phyloP scores from a whole-genome alignment of 2,888 invertebrate genomes.

The Ormyrus labotus region DNA sequence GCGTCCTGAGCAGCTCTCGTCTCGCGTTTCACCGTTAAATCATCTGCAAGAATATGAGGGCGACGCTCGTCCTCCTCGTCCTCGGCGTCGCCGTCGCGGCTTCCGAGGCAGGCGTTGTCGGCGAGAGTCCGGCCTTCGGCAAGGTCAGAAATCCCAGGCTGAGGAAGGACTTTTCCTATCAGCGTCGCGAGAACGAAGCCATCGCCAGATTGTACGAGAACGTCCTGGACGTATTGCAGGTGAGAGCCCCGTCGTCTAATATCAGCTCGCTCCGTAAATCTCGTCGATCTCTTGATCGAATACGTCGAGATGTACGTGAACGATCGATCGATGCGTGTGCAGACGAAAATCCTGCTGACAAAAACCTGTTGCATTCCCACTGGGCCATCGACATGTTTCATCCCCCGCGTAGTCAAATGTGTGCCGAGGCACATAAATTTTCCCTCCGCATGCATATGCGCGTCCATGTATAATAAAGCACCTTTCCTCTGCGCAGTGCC shows the following conservation, averaged over 20 bases:
- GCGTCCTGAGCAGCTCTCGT: neutral
- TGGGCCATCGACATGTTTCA: neutral
- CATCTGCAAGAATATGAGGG: too few species aligned
- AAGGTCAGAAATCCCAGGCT: neutral
- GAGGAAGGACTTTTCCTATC: conserved; percentile 34
- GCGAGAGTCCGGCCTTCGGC: neutral
- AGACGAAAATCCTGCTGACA: neutral
- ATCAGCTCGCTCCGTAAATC: neutral
- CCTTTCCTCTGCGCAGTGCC: conserved; percentile 38
- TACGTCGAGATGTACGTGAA: neutral
- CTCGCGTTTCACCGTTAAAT: neutral
- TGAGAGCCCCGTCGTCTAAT: neutral
- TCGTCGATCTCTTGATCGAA: neutral
- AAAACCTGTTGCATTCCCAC: conserved; percentile 45
- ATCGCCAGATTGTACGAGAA: conserved; percentile 54
- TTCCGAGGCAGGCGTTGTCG: conserved; percentile 16
- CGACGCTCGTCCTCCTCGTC: neutral
- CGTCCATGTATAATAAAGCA: too few species aligned
- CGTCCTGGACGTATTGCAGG: conserved; percentile 53
- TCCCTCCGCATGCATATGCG: too few species aligned
- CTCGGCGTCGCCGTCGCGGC: too few species aligned
- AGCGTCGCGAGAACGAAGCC: conserved; percentile 50
- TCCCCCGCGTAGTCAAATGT: neutral
- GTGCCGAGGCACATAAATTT: too few species aligned
- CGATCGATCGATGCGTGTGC: conserved; percentile 13